Percentiles rank a stretch among this genome's conserved stretches.
Conservation (phyloP, 1,140 invertebrate genomes). For the Lepidurus couesii region DNA sequence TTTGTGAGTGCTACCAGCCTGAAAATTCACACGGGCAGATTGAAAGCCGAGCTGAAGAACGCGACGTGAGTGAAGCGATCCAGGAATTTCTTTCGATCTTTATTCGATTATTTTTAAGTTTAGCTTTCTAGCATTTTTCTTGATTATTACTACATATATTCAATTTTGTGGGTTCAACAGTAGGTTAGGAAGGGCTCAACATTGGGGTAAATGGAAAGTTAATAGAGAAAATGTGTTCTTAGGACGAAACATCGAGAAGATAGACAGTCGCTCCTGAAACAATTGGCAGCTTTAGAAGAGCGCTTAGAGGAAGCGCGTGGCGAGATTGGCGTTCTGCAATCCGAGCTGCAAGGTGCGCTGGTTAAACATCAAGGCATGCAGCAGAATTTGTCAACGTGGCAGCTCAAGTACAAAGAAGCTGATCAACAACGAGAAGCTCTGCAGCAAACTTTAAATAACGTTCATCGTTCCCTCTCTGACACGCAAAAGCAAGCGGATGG, state of each 20-base stretch:
- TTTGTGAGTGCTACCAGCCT: conserved; percentile 14
- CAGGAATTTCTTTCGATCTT: neutral
- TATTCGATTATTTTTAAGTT: neutral
- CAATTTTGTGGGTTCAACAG: neutral
- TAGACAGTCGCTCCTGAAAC: neutral
- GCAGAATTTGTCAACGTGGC: neutral
- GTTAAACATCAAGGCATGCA: neutral
- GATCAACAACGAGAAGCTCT: neutral
- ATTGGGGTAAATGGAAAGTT: too few relatives aligned
- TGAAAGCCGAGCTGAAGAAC: conserved; percentile 9
- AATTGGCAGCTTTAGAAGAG: neutral
- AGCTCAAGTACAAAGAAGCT: neutral
- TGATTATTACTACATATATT: neutral
- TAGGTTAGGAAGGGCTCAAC: neutral
- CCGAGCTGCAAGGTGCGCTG: neutral
- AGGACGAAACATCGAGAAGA: neutral
- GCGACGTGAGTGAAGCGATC: neutral
- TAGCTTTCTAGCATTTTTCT: neutral
- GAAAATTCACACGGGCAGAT: conserved; percentile 8
- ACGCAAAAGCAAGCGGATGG: neutral
- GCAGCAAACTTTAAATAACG: neutral
- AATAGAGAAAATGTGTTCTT: neutral
- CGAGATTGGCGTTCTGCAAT: neutral
- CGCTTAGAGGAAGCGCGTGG: neutral
- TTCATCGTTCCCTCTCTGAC: neutral